Evolutionary conservation across 2,888 invertebrate species (phyloP), one percentile per base, ranked within the genome.

Genomic region (Caenorhabditis afra): DNA sequence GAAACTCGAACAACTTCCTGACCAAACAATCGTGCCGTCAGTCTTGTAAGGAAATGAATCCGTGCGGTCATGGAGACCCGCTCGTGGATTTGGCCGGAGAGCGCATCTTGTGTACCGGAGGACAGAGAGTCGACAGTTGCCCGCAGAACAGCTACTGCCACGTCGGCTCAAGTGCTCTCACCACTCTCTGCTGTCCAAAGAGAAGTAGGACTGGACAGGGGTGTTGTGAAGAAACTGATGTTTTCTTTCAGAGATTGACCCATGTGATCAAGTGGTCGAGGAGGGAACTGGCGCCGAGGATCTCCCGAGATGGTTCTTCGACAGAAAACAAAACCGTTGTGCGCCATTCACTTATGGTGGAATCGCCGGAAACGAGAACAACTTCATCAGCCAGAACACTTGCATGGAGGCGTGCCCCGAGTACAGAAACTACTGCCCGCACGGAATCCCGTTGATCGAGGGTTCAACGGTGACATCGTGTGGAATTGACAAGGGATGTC

Each of bases 311-410:
- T 89, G 85, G 86, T 88, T 86, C 85, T 88, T 83, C 81, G 88
- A 89, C 55, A 66, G 80, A 1, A 83, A 75, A 50, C 76, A 82
- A 45, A 81, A 86, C 65, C 76, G 81, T 70, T 89, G 89, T 74
- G 81, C 85, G 44, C 81, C 85, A 22, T 89, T 89, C 81, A 81
- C 77, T 16, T 89, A 89, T 62, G 81, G 84, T 22, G 89, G 89
- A 55, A 55, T 78, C 50, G 85, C 76, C 14, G 89, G 89, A 66
- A 89, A 88, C 78, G 87, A 88, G 73, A 89, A 89, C 80, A 88
- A 88, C 79, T 89, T 89, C 78, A 78, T 88, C 57, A 84, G 87
- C 22, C 74, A 84, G 45, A 80, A 81, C 23, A 82, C 80, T 14
- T 89, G 89, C 47, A 75, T 79, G 53, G 64, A 78, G n/a, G 78